Conservation (phyloP, 2,113 vertebrate species). For the Eclectus roratus region DNA sequence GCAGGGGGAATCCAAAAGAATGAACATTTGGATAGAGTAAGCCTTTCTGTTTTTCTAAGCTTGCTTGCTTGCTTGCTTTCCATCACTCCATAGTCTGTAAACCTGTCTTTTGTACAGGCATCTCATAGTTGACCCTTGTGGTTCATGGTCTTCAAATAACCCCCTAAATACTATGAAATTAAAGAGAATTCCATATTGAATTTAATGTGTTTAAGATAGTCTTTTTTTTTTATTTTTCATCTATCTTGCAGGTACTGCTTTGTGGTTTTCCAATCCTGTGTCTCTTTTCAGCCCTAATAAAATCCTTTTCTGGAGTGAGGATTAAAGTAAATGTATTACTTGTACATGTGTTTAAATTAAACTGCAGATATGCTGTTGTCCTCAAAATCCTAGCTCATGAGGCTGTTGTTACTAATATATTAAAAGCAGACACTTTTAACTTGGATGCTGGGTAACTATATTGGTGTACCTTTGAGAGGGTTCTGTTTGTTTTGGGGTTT, state of each 20-base stretch:
- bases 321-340: neutral
- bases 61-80: neutral
- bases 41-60: conserved; percentile 39
- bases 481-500: neutral
- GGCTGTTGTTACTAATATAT: neutral
- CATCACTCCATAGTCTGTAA: neutral
- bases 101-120: neutral
- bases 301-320: neutral
- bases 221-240: neutral
- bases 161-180: neutral
- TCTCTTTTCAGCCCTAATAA: neutral
- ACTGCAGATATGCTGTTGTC: accelerated
- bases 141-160: neutral
- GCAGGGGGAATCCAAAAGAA: conserved; percentile 72
- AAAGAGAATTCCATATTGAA: neutral
- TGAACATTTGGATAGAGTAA: conserved; percentile 89
- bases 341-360: neutral
- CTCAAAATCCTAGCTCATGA: neutral
- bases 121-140: neutral
- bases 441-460: neutral
- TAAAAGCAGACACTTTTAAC: neutral
- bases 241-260: neutral
- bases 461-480: neutral
- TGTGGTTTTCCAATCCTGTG: neutral
- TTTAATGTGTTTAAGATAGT: neutral